Percentiles rank a stretch among this genome's conserved stretches.
Evolutionary conservation across 2,888 invertebrate species (phyloP).

Genomic region (Stenurella melanura): DNA sequence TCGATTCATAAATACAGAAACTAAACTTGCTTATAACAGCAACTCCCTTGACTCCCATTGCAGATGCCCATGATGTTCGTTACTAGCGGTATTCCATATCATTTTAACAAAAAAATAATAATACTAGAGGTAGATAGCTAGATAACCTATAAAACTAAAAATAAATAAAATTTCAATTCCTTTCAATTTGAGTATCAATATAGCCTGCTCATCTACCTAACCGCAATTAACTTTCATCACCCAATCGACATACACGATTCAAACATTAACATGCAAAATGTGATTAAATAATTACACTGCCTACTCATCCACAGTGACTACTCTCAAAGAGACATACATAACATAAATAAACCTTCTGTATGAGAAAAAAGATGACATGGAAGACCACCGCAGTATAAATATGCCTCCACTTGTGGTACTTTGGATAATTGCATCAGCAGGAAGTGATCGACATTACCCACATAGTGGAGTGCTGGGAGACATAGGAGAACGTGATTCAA

Average conservation of each 20-base stretch:
- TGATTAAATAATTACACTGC: not conserved
- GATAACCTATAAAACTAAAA: not conserved
- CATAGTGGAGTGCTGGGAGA: constrained; percentile 49
- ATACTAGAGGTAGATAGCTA: too few species aligned
- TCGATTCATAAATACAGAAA: not conserved
- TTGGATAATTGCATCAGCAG: constrained; percentile 52
- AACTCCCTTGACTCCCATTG: not conserved
- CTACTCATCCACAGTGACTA: not conserved
- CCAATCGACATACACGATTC: not conserved
- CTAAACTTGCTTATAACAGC: not conserved
- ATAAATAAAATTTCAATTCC: not conserved
- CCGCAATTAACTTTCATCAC: not conserved
- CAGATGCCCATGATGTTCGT: constrained; percentile 26
- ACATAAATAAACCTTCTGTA: not conserved
- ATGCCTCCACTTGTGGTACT: constrained; percentile 43
- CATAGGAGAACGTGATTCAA: constrained; percentile 53
- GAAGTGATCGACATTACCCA: constrained; percentile 20
- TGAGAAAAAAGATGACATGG: constrained; percentile 13
- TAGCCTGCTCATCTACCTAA: not conserved
- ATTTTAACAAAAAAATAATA: constrained; percentile 12
- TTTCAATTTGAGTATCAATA: not conserved
- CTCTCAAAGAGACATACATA: not conserved
- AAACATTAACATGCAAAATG: not conserved
- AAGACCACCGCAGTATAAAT: constrained; percentile 24
- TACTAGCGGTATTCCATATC: constrained; percentile 35